Evolutionary conservation across 2,113 vertebrate genomes (phyloP).

Genomic region (Tragelaphus imberbis): DNA sequence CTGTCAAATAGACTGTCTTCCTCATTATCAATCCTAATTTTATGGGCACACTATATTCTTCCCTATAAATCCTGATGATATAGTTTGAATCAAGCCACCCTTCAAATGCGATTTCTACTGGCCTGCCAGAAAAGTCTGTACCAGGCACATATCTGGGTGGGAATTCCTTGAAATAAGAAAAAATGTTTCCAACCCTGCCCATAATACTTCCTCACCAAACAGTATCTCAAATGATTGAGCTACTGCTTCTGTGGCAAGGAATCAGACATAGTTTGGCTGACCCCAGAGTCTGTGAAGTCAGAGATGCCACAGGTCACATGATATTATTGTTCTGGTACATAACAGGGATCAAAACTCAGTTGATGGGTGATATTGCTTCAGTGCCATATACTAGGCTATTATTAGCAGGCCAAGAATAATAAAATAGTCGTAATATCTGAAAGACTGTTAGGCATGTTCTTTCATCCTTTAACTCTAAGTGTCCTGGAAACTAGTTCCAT

Average conservation of each 20-base stretch:
- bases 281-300: constrained; percentile 27
- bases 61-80: background rate
- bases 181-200: constrained; percentile 58
- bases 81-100: background rate
- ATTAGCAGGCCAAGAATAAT: constrained; percentile 65
- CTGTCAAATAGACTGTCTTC: background rate
- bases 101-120: background rate
- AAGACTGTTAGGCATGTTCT: constrained; percentile 45
- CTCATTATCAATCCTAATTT: background rate
- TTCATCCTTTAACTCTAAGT: constrained; percentile 69
- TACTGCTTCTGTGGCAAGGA: constrained; percentile 48
- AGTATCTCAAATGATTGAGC: constrained; percentile 58
- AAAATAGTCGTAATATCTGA: constrained; percentile 57
- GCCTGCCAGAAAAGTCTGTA: constrained; percentile 57
- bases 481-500: constrained; percentile 60
- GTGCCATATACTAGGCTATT: constrained; percentile 23
- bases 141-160: constrained; percentile 70
- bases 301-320: constrained; percentile 31
- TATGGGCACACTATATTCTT: background rate
- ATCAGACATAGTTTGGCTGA: constrained; percentile 58
- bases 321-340: constrained; percentile 29
- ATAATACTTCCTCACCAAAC: constrained; percentile 22
- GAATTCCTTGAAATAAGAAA: constrained; percentile 56
- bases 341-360: constrained; percentile 43
- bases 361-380: constrained; percentile 50